Percentiles rank a stretch among this genome's conserved stretches.
These are phyloP conservation scores for Oostethus manadensis DNA, from an alignment of 2,113 vertebrate species.

Conservation along the genomic window DNA sequence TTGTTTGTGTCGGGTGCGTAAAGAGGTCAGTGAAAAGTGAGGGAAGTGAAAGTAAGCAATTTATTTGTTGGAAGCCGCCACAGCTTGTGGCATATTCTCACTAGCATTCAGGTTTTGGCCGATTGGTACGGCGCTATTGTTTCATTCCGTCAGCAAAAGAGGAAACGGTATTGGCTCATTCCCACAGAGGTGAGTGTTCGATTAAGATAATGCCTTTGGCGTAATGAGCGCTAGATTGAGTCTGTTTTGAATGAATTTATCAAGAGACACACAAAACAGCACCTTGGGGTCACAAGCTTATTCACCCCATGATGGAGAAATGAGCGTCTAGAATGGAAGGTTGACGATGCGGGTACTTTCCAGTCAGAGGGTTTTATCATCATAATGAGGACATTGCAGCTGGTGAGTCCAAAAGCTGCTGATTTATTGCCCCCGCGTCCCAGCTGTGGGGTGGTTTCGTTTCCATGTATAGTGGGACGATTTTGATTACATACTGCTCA, in stretches of 20 bases:
- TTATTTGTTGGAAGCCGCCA: conserved; percentile 29
- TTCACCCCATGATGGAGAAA: conserved; percentile 27
- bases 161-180: conserved; percentile 35
- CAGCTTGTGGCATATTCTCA: conserved; percentile 30
- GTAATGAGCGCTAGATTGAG: conserved; percentile 33
- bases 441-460: conserved; percentile 60
- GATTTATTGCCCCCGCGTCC: conserved; percentile 49
- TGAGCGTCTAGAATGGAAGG: conserved; percentile 10
- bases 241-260: conserved; percentile 34
- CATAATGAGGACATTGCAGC: conserved; percentile 59
- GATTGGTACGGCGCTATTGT: conserved; percentile 52
- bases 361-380: conserved; percentile 46
- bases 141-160: conserved; percentile 42
- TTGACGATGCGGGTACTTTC: conserved; percentile 19
- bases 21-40: conserved; percentile 15
- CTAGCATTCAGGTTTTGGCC: conserved; percentile 40
- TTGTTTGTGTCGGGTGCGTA: conserved; percentile 1
- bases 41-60: conserved; percentile 22
- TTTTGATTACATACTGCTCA: conserved; percentile 61
- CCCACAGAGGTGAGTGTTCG: conserved; percentile 62
- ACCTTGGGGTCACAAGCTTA: conserved; percentile 29
- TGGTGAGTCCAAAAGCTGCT: conserved; percentile 52
- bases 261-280: conserved; percentile 40
- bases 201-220: conserved; percentile 54
- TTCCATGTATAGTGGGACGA: conserved; percentile 58